Evolutionary conservation across 2,113 vertebrate genomes (phyloP).

Genomic region (Coptodon bakossiorum): DNA sequence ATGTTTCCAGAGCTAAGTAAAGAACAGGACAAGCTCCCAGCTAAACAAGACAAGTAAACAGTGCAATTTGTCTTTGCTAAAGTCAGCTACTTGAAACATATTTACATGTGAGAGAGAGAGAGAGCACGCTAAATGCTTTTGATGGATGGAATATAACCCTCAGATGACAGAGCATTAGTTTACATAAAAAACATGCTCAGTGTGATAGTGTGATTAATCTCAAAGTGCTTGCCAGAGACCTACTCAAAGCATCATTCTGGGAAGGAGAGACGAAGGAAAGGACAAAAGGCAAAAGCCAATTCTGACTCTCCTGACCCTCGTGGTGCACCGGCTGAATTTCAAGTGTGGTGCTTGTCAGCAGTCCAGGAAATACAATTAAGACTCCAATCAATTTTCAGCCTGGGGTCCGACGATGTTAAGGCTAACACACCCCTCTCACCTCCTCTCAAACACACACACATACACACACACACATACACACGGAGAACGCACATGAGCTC

Average conservation of each 20-base stretch:
- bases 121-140: background rate
- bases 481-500: background rate
- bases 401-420: constrained; percentile 7
- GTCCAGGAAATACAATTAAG: constrained; percentile 57
- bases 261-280: background rate
- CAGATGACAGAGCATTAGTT: constrained; percentile 41
- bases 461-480: background rate
- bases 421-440: background rate
- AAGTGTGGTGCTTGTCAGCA: constrained; percentile 25
- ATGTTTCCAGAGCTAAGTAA: background rate
- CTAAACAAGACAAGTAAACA: constrained; percentile 4
- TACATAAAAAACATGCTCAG: constrained; percentile 5
- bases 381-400: constrained; percentile 54
- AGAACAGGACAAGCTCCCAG: background rate
- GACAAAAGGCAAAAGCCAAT: constrained; percentile 25
- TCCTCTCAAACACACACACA: background rate
- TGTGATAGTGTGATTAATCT: constrained; percentile 42
- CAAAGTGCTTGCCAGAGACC: background rate
- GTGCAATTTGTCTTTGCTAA: constrained; percentile 18
- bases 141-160: constrained; percentile 39
- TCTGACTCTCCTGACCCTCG: constrained; percentile 31
- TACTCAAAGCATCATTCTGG: constrained; percentile 12
- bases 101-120: background rate
- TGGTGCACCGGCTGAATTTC: constrained; percentile 36
- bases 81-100: background rate